Evolutionary conservation across 2,113 vertebrate genomes (phyloP), one percentile per base, ranked within the genome.

Genomic region (human): DNA sequence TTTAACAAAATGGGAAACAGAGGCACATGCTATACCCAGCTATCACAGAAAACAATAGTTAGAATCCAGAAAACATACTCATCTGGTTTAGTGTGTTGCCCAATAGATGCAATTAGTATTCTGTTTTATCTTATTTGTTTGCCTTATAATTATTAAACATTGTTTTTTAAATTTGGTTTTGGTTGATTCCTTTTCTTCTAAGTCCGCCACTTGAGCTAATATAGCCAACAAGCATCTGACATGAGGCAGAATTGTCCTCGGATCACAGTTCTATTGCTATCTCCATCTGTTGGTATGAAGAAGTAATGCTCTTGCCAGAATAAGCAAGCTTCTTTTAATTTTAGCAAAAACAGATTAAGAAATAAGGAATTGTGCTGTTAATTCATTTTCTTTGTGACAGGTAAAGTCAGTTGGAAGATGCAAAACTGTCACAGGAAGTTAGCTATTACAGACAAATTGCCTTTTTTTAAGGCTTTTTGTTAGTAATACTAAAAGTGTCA

Each of bases 221-320:
- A 43, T 8, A 96, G 86, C 59, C 64, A 93, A 92, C 92, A 97
- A 92, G 95, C 40, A 61, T 92, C 85, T 90, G 35, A 89, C 88
- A 80, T 35, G 5, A 96, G 48, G 45, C 59, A 82, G 48, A 97
- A 81, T 78, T 89, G 68, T 96, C 2, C 45, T 97, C 13, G 91
- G 93, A 96, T 95, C 59, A 12, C 70, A 97, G 45, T 89, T 96
- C 90, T 97, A 2, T 85, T 93, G 84, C 55, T 89, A 2, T 57
- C 1, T 97, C 97, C 97, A 95, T 97, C 98, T 98, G 89, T 97
- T 98, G 97, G 97, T 96, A 25, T 84, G 12, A 93, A 85, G 86
- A 95, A 85, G 80, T 96, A 96, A 95, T 78, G 89, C 82, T 94
- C 10, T 81, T 97, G 75, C 89, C 86, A 91, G 80, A 92, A 73